Evolutionary conservation across 2,113 vertebrate genomes (phyloP), one percentile per base, ranked within the genome.

Genomic region (Boulengeromyrus knoepffleri): DNA sequence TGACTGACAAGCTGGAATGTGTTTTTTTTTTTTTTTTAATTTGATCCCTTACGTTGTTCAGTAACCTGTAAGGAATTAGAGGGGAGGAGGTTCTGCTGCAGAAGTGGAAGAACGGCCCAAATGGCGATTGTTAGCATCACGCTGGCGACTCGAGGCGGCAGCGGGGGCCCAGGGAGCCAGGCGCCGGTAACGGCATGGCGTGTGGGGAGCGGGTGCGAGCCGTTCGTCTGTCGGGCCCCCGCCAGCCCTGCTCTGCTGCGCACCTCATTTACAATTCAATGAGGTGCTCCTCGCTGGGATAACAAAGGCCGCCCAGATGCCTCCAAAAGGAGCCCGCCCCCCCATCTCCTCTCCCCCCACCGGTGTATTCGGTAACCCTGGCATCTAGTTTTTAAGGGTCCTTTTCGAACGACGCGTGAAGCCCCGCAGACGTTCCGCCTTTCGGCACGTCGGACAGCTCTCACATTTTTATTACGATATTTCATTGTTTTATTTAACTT

Each of bases 191-290:
- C 10, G 74, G 46, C 90, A 47, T 74, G 58, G 89, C 50, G 89
- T 39, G 88, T 89, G 77, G 89, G 52, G 88, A 80, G 85, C 45
- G 91, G 92, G 86, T 62, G 88, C 80, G 91, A 89, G 58, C 88
- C 74, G n/a, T 88, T 47, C 85, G 89, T 93, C 91, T 91, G 91
- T 90, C 88, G 80, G 88, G 91, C 89, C 80, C 89, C 83, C 90
- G 90, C 92, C 90, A 88, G 88, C 87, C 89, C 85, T 52, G 52
- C 89, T 88, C 58, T 53, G 24, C 52, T 46, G 70, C 53, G 52
- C 90, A 90, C 91, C 88, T 91, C 91, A 93, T 93, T 93, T 93
- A 93, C 93, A 93, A 93, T 93, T 93, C 93, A 93, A 93, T 93
- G 93, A 92, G 91, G 91, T 90, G 90, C 91, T 90, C 90, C 91